Evolutionary conservation across 2,888 invertebrate species (phyloP), one percentile per base, ranked within the genome.

Genomic region (Sisyra terminalis): DNA sequence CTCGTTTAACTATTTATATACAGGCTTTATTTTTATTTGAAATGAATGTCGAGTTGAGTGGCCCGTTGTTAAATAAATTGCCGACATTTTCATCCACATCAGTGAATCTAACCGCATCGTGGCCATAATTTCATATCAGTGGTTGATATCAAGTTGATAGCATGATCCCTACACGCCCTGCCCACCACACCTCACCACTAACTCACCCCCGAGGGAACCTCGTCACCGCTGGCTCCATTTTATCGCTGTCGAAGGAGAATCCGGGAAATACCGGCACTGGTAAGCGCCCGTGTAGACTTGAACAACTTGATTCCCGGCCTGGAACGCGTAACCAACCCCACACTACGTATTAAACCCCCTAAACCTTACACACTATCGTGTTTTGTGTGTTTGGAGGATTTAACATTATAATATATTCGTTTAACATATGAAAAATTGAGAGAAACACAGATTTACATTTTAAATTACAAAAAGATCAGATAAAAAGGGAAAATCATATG

Each of bases 41-140:
- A 24, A 24, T 24, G 24, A 24, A 24, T 24, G 24, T 24, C 24
- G 24, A 24, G 24, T 24, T 24, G 24, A 24, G 24, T 24, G 24
- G 24, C 24, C 24, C 24, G 24, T 24, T 24, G 24, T 24, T 24
- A 24, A 24, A 24, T 24, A 24, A 24, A 24, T 24, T 24, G 24
- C 24, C 24, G 24, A 24, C 24, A 24, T 24, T 24, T 24, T 24
- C 24, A 24, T 24, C 24, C 57, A 51, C 57, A 58, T 58, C 57
- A 56, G 52, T 54, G 57, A 58, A 57, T 57, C 58, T 55, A 56
- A 54, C 55, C 58, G 49, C 58, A 58, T 58, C 57, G 50, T 47
- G 49, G 53, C 57, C 50, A 57, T 58, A 58, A 58, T 56, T 58
- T 58, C 53, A 57, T 57, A 58, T 58, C 56, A 57, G 52, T 51